Conservation (phyloP, 2,888 invertebrate genomes). For the Ditylenchus weischeri region DNA sequence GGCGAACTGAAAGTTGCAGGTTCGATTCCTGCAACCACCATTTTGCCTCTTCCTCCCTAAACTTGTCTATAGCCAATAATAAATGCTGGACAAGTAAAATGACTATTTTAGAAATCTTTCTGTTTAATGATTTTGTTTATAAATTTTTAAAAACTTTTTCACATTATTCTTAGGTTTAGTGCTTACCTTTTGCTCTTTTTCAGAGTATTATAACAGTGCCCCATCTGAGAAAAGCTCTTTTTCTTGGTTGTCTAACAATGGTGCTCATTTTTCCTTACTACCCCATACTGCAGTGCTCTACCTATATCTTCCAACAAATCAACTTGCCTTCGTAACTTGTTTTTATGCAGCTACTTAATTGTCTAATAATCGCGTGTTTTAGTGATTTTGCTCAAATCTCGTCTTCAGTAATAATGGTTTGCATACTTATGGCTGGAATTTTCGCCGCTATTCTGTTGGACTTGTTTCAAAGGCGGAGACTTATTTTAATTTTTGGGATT, state of each 20-base stretch:
- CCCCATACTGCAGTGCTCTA: slow-evolving; percentile 50
- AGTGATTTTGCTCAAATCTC: slow-evolving; percentile 44
- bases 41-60: too few species aligned
- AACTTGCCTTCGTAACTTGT: slow-evolving; percentile 35
- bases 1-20: too few species aligned
- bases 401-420: slow-evolving; percentile 48
- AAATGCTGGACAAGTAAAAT: neutral
- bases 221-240: slow-evolving; percentile 46
- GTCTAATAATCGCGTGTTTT: slow-evolving; percentile 6
- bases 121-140: too few species aligned
- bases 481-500: slow-evolving; percentile 33
- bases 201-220: slow-evolving; percentile 37
- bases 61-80: neutral
- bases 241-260: slow-evolving; percentile 44
- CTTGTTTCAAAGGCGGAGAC: slow-evolving; percentile 37
- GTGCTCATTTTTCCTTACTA: slow-evolving; percentile 52
- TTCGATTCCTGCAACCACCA: too few species aligned
- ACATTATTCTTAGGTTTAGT: neutral
- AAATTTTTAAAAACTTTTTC: neutral
- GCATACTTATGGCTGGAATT: slow-evolving; percentile 41
- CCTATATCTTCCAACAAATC: slow-evolving; percentile 44
- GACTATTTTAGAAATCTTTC: neutral
- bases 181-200: neutral
- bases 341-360: neutral
- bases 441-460: slow-evolving; percentile 44